These are phyloP conservation scores for Entelurus aequoreus DNA, from an alignment of 2,113 vertebrate genomes.

Conservation along the genomic window DNA sequence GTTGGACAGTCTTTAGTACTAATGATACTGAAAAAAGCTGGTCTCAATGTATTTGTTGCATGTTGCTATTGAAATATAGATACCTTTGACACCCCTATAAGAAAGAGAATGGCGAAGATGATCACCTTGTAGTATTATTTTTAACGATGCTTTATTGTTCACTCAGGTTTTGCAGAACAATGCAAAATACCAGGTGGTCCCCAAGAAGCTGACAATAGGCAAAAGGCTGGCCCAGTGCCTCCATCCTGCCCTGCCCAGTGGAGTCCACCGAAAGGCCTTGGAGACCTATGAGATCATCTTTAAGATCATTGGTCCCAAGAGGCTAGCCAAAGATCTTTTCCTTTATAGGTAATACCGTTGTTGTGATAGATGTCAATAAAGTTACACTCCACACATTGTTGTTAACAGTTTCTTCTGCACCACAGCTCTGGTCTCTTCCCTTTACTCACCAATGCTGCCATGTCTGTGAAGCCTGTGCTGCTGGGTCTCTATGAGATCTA, in stretches of 20 bases:
- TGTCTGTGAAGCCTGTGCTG: slow-evolving; percentile 96
- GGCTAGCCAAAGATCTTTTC: slow-evolving; percentile 97
- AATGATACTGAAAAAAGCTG: too few species aligned
- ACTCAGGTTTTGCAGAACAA: slow-evolving; percentile 94
- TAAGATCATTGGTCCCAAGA: slow-evolving; percentile 98
- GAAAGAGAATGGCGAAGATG: too few species aligned
- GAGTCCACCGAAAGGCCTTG: slow-evolving; percentile 96
- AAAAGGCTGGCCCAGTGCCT: slow-evolving; percentile 96
- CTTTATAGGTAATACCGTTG: slow-evolving; percentile 85
- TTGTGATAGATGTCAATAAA: neutral
- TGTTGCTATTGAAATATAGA: too few species aligned
- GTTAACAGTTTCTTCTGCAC: slow-evolving; percentile 3
- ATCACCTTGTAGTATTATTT: neutral
- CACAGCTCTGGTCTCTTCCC: slow-evolving; percentile 93
- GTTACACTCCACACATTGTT: neutral
- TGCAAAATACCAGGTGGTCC: slow-evolving; percentile 96
- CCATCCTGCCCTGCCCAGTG: slow-evolving; percentile 95
- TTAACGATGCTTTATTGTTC: neutral
- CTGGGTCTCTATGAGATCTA: slow-evolving; percentile 94
- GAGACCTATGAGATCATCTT: slow-evolving; percentile 99
- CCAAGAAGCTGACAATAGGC: slow-evolving; percentile 94
- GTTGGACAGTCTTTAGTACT: too few species aligned
- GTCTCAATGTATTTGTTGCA: too few species aligned
- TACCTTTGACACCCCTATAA: too few species aligned
- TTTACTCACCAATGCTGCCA: slow-evolving; percentile 95